Conservation (phyloP, 2,888 invertebrate species). For the Andrena marginata region DNA sequence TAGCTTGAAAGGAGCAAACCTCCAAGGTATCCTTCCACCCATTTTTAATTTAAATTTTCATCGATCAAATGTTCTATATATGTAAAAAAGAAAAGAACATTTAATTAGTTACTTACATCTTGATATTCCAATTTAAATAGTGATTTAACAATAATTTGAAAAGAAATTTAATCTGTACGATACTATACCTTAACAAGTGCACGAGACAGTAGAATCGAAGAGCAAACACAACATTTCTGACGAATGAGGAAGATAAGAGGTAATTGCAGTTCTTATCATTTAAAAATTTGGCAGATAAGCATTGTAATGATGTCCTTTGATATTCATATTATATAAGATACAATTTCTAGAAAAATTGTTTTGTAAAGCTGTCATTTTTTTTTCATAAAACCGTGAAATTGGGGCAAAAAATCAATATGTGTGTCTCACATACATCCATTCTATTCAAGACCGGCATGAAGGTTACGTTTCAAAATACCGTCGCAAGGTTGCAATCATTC, state of each 20-base stretch:
- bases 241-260: neutral
- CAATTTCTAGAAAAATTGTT: neutral
- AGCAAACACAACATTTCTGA: constrained; percentile 8
- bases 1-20: constrained; percentile 64
- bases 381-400: neutral
- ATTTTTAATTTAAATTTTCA: constrained; percentile 50
- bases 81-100: neutral
- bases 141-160: too few relatives aligned
- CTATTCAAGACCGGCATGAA: constrained; percentile 4
- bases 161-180: neutral
- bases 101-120: neutral
- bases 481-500: neutral
- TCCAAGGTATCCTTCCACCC: constrained; percentile 71
- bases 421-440: constrained; percentile 15
- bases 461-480: constrained; percentile 19
- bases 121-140: too few relatives aligned
- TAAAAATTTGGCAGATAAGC: constrained; percentile 9
- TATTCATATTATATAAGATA: neutral
- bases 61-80: neutral
- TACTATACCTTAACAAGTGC: constrained; percentile 21
- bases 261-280: constrained; percentile 16
- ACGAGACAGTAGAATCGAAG: neutral
- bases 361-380: constrained; percentile 5
- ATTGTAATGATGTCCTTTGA: neutral
- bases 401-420: constrained; percentile 43